Base-by-base conservation (phyloP, 92 coral and sea anemone genomes). In the Scolanthus callimorphus region DNA sequence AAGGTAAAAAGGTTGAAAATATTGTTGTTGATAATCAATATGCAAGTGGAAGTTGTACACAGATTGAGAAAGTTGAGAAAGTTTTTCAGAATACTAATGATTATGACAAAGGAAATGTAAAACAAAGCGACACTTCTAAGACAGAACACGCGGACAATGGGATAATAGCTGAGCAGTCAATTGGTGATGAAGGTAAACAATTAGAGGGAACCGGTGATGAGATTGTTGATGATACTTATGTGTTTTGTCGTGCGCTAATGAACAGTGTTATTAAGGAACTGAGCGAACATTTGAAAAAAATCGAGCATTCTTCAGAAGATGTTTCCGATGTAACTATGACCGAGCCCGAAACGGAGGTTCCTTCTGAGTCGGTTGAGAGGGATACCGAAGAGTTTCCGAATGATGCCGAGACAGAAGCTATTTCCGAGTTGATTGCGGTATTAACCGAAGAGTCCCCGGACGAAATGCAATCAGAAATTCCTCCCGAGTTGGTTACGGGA, bases 211-310 rank as follows among this genome's bases (percentile, higher is more conserved):
- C 6, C 41, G 41, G 41, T 0, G 68, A 61, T 6, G 41, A 34
- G 15, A 15, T 34, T 6, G 15, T 6, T 34, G 51, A 20, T 1
- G 44, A 61, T 11, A 20, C 20, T 23, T 61, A 61, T 19, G 25
- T 41, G 3, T 25, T 61, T 20, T 46, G 67, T 27, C 67, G 55
- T 9, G 43, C 65, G 8, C 51, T 59, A 6, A 59, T 59, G 65
- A 59, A 59, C 19, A 45, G 46, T 11, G 65, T 59, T 10, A 39
- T 59, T 4, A 39, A 37, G 23, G 65, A 59, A 15, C 65, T 59
- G 1, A 11, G 15, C 22, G 51, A 39, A 17, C 65, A 27, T 41
- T 0, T 59, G 20, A 19, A 17, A 15, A 37, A 59, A 0, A 25
- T 37, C 41, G 63, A 58, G 21, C 48, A 37, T 13, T 6, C 41